Evolutionary conservation across 1,140 invertebrate genomes (phyloP), one percentile per base, ranked within the genome.

Genomic region (Akabosia matsudoensis): DNA sequence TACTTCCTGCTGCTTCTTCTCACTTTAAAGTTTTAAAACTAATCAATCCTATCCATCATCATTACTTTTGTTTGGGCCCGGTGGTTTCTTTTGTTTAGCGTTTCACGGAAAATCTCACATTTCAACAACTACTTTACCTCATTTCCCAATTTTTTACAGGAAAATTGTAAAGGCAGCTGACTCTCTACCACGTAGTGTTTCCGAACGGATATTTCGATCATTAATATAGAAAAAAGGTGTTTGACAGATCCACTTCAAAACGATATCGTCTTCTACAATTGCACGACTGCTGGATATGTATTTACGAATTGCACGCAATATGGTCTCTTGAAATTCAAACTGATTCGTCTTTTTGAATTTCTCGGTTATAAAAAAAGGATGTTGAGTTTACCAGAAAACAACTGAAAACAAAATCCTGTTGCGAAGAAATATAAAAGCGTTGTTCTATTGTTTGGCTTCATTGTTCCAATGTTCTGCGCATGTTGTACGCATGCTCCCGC

Each of bases 11-110:
- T 61, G 54, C n/a, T 14, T 61, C 24, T 14, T 61, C 54, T 61
- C 54, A 61, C 54, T 45, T 45, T 61, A n/a, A 14, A 14, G 7
- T 51, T 10, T 22, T 13, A 24, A 61, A 61, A 22, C 3, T 22
- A 61, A 61, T 61, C 54, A 61, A 61, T 16, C 54, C 54, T 7
- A 61, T 61, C 54, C 61, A 67, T 67, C 61, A 28, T 22, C 10
- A 56, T 56, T 56, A 67, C 61, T 67, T 28, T 61, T 61, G 37
- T 45, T n/a, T n/a, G n/a, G 18, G 37, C 54, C 54, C 54, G n/a
- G n/a, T n/a, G n/a, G n/a, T 45, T 61, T 61, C 54, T 61, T n/a
- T 24, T 61, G 14, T 61, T 14, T 24, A 61, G 4, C 54, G 14
- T 22, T 61, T 4, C 24, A 24, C 14, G 7, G 54, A 61, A 67